Conservation (phyloP, 2,888 invertebrate genomes). For the Nemapogon koenigi region DNA sequence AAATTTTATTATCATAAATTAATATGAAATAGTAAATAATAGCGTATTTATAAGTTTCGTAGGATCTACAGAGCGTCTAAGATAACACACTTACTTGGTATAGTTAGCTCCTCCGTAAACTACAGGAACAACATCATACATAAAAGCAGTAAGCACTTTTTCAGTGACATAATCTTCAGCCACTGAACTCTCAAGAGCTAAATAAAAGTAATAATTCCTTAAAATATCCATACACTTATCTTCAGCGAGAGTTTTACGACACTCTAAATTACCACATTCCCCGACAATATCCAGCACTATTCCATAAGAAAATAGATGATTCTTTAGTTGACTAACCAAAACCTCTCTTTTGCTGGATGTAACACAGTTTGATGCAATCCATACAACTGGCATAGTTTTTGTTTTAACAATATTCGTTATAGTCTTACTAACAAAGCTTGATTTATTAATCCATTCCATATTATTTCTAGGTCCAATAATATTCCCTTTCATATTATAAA, state of each 20-base stretch:
- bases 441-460: slow-evolving; percentile 24
- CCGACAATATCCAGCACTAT: slow-evolving; percentile 59
- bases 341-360: slow-evolving; percentile 32
- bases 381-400: slow-evolving; percentile 36
- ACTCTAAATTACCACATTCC: slow-evolving; percentile 44
- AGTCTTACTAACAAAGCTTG: slow-evolving; percentile 19
- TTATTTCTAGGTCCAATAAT: slow-evolving; percentile 11
- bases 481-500: neutral
- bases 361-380: slow-evolving; percentile 39
- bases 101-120: slow-evolving; percentile 72
- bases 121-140: slow-evolving; percentile 68
- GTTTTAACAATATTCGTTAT: slow-evolving; percentile 21
- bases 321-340: slow-evolving; percentile 36
- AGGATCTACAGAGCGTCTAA: too few relatives aligned
- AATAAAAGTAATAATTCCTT: slow-evolving; percentile 72
- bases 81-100: slow-evolving; percentile 48
- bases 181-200: slow-evolving; percentile 75
- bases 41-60: too few relatives aligned
- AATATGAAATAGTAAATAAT: too few relatives aligned
- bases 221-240: slow-evolving; percentile 48
- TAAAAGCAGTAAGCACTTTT: slow-evolving; percentile 59
- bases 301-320: slow-evolving; percentile 40
- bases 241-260: slow-evolving; percentile 29
- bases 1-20: too few relatives aligned
- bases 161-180: slow-evolving; percentile 50